phyloP scores from a whole-genome alignment of 2,888 invertebrate genomes.

The Aporophyla lueneburgensis region DNA sequence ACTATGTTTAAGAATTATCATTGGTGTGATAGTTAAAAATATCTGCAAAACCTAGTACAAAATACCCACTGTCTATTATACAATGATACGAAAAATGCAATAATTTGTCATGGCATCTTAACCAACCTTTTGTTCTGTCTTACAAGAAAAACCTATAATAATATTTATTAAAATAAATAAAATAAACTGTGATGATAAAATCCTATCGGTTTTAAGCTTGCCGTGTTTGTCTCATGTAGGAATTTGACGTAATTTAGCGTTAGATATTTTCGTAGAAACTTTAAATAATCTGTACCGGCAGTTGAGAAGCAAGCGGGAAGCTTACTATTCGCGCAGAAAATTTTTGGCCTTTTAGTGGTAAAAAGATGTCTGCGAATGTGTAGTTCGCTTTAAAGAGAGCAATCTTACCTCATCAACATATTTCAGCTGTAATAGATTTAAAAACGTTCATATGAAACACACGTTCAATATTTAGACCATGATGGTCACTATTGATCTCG shows the following conservation, averaged over 20 bases:
- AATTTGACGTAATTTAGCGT: too few relatives aligned
- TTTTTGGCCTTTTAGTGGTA: background rate
- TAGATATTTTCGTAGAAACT: background rate
- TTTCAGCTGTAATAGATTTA: too few relatives aligned
- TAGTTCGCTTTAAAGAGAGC: background rate
- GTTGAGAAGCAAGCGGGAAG: background rate
- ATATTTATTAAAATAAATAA: background rate
- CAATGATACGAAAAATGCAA: background rate
- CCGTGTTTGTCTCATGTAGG: conserved; percentile 6
- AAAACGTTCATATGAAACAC: too few relatives aligned
- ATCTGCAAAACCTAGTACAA: background rate
- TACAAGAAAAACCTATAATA: background rate
- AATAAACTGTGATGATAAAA: conserved; percentile 8
- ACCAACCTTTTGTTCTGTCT: background rate
- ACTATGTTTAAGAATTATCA: too few relatives aligned
- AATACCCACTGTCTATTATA: background rate
- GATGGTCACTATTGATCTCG: background rate
- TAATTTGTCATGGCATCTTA: background rate
- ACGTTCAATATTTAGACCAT: background rate
- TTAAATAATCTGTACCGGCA: background rate
- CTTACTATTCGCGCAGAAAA: background rate
- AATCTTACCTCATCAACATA: too few relatives aligned
- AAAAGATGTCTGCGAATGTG: background rate
- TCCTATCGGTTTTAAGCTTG: conserved; percentile 4
- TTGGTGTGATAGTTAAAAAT: background rate